These are phyloP conservation scores for Rattus rattus DNA, from an alignment of 2,113 vertebrate species.

Conservation along the genomic window DNA sequence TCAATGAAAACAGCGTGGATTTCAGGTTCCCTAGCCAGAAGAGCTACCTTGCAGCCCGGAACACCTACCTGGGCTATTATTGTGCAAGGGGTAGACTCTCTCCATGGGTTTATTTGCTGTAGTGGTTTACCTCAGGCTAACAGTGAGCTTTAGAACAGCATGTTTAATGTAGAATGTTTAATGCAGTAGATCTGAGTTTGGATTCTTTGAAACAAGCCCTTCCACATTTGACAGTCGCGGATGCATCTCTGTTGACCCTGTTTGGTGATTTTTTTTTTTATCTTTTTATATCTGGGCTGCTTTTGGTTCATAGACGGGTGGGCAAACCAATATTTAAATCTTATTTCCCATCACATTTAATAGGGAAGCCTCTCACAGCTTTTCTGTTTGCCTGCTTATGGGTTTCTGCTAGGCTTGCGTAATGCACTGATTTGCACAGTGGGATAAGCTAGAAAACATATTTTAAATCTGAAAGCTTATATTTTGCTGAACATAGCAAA, in stretches of 20 bases:
- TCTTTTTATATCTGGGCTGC: not conserved
- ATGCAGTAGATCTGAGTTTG: not conserved
- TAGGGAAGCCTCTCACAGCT: constrained; percentile 54
- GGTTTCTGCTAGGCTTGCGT: constrained; percentile 78
- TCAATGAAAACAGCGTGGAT: not conserved
- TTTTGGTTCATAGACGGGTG: constrained; percentile 49
- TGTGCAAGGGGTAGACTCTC: not conserved
- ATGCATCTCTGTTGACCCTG: constrained; percentile 32
- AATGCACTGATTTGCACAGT: constrained; percentile 78
- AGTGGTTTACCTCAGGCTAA: not conserved
- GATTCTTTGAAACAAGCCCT: constrained; percentile 3
- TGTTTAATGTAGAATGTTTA: constrained; percentile 19
- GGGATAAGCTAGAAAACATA: constrained; percentile 66
- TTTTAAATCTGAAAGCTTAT: constrained; percentile 77
- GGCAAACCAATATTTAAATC: constrained; percentile 73
- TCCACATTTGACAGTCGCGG: not conserved
- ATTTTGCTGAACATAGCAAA: constrained; percentile 77
- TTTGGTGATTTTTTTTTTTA: not conserved
- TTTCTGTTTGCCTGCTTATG: constrained; percentile 64
- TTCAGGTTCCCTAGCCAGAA: not conserved
- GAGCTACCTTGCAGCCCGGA: not conserved
- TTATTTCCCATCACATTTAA: constrained; percentile 63
- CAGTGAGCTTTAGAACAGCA: not conserved
- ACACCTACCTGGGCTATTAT: not conserved
- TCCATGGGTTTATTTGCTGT: not conserved